Conservation (phyloP, 2,113 vertebrate species). For the Perognathus longimembris region DNA sequence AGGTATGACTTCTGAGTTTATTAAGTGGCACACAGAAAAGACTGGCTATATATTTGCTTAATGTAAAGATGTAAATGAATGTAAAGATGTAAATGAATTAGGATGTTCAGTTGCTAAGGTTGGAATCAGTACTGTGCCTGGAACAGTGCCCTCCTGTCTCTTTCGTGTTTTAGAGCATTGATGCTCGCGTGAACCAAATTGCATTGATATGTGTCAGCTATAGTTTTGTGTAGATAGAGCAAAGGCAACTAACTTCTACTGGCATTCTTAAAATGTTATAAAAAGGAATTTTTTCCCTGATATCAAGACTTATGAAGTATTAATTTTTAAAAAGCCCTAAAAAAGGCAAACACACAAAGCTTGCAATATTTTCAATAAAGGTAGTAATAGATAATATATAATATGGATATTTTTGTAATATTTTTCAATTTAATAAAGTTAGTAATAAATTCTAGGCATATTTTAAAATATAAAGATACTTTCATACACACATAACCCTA, state of each 20-base stretch:
- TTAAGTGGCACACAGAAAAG: not conserved
- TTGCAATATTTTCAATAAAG: not conserved
- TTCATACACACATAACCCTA: too few species aligned
- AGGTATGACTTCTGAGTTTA: conserved; percentile 10
- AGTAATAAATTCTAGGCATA: not conserved
- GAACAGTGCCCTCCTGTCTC: not conserved
- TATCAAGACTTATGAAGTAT: not conserved
- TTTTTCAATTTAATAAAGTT: not conserved
- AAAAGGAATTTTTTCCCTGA: not conserved
- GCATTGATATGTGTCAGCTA: not conserved
- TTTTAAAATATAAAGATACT: conserved; percentile 1
- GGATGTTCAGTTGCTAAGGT: not conserved
- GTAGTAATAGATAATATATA: not conserved
- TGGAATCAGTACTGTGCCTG: not conserved
- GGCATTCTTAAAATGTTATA: not conserved
- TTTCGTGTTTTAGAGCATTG: too few species aligned
- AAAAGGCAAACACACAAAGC: not conserved
- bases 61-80: conserved; percentile 1
- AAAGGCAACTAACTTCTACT: not conserved
- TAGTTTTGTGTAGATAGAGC: not conserved
- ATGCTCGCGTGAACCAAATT: not conserved
- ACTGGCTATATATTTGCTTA: not conserved
- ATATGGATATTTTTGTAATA: too few species aligned
- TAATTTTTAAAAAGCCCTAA: not conserved
- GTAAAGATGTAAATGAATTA: not conserved